Evolutionary conservation across 2,113 vertebrate species (phyloP).

Genomic region (Tychaedon coryphoeus): DNA sequence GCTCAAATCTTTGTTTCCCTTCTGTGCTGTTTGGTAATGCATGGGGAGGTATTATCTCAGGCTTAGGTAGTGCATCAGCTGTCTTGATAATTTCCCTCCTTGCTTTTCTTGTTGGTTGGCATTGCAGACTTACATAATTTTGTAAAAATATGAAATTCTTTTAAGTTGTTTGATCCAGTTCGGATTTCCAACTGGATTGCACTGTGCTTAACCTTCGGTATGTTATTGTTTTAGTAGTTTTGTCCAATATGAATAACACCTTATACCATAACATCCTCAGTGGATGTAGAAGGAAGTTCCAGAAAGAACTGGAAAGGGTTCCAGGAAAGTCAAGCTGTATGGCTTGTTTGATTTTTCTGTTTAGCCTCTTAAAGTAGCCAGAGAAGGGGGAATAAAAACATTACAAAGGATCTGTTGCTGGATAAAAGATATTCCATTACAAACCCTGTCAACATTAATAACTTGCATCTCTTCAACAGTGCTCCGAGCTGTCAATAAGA

Average conservation of each 20-base stretch:
- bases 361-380: constrained; percentile 46
- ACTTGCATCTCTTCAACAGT: background rate
- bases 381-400: constrained; percentile 52
- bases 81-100: background rate
- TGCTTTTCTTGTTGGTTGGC: background rate
- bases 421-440: constrained; percentile 60
- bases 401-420: background rate
- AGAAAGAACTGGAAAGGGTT: constrained; percentile 36
- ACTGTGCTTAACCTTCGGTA: constrained; percentile 46
- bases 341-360: constrained; percentile 30
- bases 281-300: constrained; percentile 37
- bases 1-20: background rate
- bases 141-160: constrained; percentile 19
- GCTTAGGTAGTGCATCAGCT: background rate
- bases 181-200: constrained; percentile 25
- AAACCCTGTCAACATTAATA: constrained; percentile 64
- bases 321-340: constrained; percentile 35
- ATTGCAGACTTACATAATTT: background rate
- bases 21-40: background rate
- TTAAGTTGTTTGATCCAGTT: background rate
- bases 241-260: constrained; percentile 58
- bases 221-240: constrained; percentile 60
- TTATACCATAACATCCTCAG: constrained; percentile 50
- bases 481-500: constrained; percentile 48
- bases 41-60: background rate